Conservation (phyloP, 2,113 vertebrate species). For the Gymnarchus niloticus region DNA sequence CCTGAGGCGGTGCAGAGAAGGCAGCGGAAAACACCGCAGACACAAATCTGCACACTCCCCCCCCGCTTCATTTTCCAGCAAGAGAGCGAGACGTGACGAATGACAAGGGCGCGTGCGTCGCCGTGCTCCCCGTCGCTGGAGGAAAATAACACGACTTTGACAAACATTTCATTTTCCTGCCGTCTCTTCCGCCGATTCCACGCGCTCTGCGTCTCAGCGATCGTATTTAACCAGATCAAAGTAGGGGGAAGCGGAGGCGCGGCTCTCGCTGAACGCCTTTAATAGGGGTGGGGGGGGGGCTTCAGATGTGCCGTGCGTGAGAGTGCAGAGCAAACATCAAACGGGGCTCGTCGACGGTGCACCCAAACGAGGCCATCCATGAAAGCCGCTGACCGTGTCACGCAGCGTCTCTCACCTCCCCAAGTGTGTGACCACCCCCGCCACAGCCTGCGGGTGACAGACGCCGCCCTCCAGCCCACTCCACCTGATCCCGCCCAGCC, state of each 20-base stretch:
- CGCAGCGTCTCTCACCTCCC: background rate
- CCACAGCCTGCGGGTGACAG: background rate
- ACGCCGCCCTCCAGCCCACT: background rate
- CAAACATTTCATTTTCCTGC: conserved; percentile 20
- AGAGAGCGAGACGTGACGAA: conserved; percentile 1
- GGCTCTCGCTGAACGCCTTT: conserved; percentile 22
- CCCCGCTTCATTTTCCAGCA: conserved; percentile 7
- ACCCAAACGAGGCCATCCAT: background rate
- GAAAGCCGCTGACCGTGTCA: background rate
- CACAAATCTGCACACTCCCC: background rate
- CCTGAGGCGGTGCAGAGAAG: background rate
- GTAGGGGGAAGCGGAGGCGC: background rate
- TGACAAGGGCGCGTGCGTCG: background rate
- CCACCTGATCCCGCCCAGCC: conserved; percentile 23
- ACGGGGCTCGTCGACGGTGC: background rate
- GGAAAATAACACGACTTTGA: conserved; percentile 20
- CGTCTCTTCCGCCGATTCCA: conserved; percentile 1
- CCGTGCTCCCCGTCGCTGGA: background rate
- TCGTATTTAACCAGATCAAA: conserved; percentile 23
- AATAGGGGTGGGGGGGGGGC: conserved; percentile 44
- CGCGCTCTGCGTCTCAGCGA: background rate
- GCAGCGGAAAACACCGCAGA: background rate
- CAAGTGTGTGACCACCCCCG: background rate
- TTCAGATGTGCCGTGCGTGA: conserved; percentile 16
- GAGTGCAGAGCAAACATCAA: conserved; percentile 20